Evolutionary conservation across 37 sponge, comb jelly and placozoan genomes (phyloP).

Genomic region (Cladorhizidae sp.): DNA sequence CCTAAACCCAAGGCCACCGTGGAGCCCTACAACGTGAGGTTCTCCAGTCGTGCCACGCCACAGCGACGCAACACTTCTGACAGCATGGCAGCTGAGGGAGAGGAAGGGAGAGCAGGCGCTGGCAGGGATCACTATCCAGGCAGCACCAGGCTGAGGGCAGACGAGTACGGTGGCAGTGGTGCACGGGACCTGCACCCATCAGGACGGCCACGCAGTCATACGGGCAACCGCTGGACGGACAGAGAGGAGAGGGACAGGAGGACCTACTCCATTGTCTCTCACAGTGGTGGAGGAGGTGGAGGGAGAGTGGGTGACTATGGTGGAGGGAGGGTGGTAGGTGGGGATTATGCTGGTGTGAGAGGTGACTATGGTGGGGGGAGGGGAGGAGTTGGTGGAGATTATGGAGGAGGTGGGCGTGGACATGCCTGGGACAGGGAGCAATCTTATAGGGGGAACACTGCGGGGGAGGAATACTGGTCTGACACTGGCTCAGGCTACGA

Average conservation of each 20-base stretch:
- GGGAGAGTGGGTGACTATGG: background rate
- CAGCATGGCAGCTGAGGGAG: background rate
- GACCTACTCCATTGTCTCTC: background rate
- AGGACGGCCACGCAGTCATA: background rate
- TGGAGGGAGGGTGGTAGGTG: background rate
- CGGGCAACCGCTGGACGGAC: conserved; percentile 6
- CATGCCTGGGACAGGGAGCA: conserved; percentile 22
- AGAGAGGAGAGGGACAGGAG: background rate
- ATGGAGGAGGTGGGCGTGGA: too few species aligned
- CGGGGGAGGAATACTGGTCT: conserved; percentile 34
- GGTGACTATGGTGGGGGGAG: background rate
- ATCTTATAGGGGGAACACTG: background rate
- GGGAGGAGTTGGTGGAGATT: background rate
- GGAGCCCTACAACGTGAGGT: conserved; percentile 23
- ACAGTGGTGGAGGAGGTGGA: background rate
- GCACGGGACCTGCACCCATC: background rate
- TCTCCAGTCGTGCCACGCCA: background rate
- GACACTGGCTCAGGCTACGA: conserved; percentile 11
- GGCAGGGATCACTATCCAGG: background rate
- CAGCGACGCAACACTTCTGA: conserved; percentile 30
- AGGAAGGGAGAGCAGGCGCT: background rate
- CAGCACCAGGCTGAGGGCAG: background rate
- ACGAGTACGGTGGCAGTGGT: background rate
- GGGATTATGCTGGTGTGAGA: background rate
- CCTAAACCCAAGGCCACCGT: conserved; percentile 55